Evolutionary conservation across 2,797 vertebrate genomes (phyloP), one percentile per base, ranked within the genome.

Genomic region (Phrynocephalus vlangalii): DNA sequence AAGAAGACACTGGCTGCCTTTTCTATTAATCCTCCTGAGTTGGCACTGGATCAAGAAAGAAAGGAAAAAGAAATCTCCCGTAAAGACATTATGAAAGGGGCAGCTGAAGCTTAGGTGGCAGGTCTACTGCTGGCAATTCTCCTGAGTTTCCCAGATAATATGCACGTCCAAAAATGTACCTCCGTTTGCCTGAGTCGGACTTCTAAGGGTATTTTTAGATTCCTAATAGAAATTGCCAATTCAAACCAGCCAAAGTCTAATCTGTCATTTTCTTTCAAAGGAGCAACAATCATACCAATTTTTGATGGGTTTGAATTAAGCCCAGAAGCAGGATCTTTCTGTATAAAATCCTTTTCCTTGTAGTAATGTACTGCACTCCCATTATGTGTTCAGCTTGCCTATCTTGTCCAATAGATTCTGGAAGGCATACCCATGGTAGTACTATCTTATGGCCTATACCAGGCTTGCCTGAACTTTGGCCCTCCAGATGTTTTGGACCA

Each of bases 1-100:
- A 93, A 93, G 95, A 95, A 80, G 92, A 95, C 89, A 83, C 84
- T 28, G 87, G 96, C 92, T 91, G 78, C 81, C 89, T 94, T 91
- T 94, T 90, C 87, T 88, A 89, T 91, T 95, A 93, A 78, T 94
- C 89, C 91, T 92, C 91, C 90, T 95, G 89, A 71, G 88, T 52
- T 79, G 78, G 91, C 86, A 81, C 85, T 85, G 88, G 85, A 22
- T 87, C 90, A 71, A 89, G 82, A 82, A 88, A 26, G 75, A 84
- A 50, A 22, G n/a, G 13, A 18, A 20, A 63, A 20, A 63, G 60
- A 63, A 63, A 20, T 13, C 38, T 82, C 28, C 30, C 56, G 79
- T 88, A 85, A 89, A 85, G 48, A 77, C 93, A 79, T 79, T 63
- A 86, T 24, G 75, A 82, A 86, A 80, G 80, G 85, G 24, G 78